Conservation (phyloP, 2,888 invertebrate species). For the Abrostola triplasia region DNA sequence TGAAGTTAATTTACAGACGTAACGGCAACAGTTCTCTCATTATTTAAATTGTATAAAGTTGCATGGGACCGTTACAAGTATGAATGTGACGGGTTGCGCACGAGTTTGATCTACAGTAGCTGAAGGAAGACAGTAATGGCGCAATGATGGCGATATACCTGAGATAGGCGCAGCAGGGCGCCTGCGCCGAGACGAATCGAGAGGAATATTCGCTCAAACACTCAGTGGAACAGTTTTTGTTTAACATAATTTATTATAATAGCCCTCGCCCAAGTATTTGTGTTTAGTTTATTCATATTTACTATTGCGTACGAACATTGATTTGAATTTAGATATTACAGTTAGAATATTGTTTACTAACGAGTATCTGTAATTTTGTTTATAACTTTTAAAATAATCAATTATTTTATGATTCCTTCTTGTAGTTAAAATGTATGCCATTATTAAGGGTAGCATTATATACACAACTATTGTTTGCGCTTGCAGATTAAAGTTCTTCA, state of each 20-base stretch:
- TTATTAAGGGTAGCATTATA: no score
- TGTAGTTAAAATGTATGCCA: no score
- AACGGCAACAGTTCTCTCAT: constrained; percentile 41
- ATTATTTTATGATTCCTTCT: no score
- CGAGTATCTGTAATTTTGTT: constrained; percentile 4
- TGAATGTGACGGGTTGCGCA: constrained; percentile 72
- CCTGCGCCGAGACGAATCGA: constrained; percentile 64
- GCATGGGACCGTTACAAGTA: constrained; percentile 65
- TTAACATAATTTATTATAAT: constrained; percentile 68
- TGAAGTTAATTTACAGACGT: constrained; percentile 31
- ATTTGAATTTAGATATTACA: constrained; percentile 26
- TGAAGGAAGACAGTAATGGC: constrained; percentile 72
- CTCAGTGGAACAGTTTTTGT: constrained; percentile 60
- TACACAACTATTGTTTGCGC: no score
- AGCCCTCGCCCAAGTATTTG: constrained; percentile 52
- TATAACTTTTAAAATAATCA: neutral
- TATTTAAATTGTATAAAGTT: constrained; percentile 59
- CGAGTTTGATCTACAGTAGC: constrained; percentile 80
- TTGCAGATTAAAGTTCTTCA: no score
- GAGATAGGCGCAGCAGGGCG: constrained; percentile 77
- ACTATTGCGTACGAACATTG: constrained; percentile 35
- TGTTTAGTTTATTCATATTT: constrained; percentile 48
- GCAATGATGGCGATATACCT: constrained; percentile 78
- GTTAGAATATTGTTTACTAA: constrained; percentile 25
- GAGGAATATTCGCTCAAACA: constrained; percentile 61